These are phyloP conservation scores for Corythoichthys haematopterus DNA, from an alignment of 2,113 vertebrate species.

Conservation along the genomic window DNA sequence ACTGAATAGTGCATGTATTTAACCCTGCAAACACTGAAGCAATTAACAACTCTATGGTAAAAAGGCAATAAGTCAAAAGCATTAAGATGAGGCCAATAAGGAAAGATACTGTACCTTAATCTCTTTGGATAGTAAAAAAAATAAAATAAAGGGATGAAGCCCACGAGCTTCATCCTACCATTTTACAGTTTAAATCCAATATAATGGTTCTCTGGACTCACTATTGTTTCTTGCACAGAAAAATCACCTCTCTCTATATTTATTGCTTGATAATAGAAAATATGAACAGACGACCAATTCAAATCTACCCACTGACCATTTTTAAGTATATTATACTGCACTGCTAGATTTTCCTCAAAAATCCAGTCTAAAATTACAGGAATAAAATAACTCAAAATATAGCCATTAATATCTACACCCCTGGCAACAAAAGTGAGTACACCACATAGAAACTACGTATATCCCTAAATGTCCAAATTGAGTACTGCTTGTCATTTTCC, in stretches of 20 bases:
- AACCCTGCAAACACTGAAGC: neutral
- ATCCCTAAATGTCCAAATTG: too few relatives aligned
- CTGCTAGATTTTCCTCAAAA: too few relatives aligned
- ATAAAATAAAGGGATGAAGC: constrained; percentile 10
- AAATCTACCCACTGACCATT: neutral
- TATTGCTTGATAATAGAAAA: neutral
- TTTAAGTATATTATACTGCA: too few relatives aligned
- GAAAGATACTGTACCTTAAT: constrained; percentile 13
- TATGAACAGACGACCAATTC: neutral
- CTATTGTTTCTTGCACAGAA: neutral
- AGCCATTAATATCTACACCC: too few relatives aligned
- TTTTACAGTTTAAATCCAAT: neutral
- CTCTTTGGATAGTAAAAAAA: constrained; percentile 21
- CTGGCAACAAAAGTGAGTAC: too few relatives aligned
- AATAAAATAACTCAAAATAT: too few relatives aligned
- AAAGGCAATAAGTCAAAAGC: constrained; percentile 31
- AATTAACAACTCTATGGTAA: constrained; percentile 2
- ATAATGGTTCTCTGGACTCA: neutral
- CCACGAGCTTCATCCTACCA: neutral
- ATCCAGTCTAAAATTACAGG: too few relatives aligned
- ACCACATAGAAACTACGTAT: too few relatives aligned
- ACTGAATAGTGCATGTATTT: constrained; percentile 28
- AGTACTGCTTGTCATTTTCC: too few relatives aligned
- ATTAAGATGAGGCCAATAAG: constrained; percentile 14
- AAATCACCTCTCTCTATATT: neutral